Evolutionary conservation across 1,140 invertebrate genomes (phyloP), one percentile per base, ranked within the genome.

Genomic region (Drosophila azteca): DNA sequence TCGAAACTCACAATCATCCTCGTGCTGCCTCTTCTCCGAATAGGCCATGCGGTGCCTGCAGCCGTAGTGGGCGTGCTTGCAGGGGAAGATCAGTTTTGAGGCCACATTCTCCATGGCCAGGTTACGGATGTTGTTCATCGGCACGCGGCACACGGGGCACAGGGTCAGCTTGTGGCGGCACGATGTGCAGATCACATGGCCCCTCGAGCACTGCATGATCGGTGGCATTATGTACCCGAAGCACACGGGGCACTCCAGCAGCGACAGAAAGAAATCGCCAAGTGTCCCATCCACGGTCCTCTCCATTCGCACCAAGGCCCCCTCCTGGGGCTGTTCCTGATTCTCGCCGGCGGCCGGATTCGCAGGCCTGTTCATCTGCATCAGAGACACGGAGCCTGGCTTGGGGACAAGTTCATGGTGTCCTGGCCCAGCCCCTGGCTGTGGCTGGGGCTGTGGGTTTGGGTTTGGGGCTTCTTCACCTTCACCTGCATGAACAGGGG

Each of bases 61-160:
- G 13, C 99, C 99, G 80, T 96, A 97, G 49, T 95, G 95, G 13
- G 97, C 96, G 93, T 99, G 99, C 93, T 99, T 99, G 93, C 99
- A 99, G 0, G 99, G 98, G 90, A 99, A 99, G 94, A 97, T 96
- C 6, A 99, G 96, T 76, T 98, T 99, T 71, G 96, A 97, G 6
- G 99, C 99, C 6, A 99, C 98, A 92, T 99, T 99, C 92, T 99
- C 99, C 98, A 99, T 99, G 20, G 97, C 98, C 80, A 99, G 93
- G 93, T 99, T 99, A 57, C 98, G 94, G 79, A 99, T 99, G 92
- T 98, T 99, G 58, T 97, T 97, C 90, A 99, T 93, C 43, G 97
- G 96, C 29, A 98, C 98, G 65, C 99, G 94, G 91, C 99, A 99
- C 29, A 98, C 99, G 31, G 99, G 98, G 93, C 99, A 99, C 85